Evolutionary conservation across 2,888 invertebrate genomes (phyloP).

Genomic region (Meiosimyza decipiens): DNA sequence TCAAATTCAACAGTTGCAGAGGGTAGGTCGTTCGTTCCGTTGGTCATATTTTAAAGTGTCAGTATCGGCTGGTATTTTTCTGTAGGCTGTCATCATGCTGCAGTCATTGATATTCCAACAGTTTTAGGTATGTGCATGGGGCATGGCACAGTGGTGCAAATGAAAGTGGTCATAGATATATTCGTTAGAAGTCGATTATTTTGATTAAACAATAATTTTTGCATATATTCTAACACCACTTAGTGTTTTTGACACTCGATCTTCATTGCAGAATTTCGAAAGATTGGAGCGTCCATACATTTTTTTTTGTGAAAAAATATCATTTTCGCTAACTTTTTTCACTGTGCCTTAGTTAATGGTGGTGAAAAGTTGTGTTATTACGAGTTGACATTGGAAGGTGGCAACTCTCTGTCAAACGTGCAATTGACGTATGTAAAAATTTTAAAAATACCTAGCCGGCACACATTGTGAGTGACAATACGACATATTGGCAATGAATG

Average conservation of each 20-base stretch:
- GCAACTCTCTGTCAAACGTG: constrained; percentile 49
- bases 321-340: too few relatives aligned
- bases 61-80: constrained; percentile 13
- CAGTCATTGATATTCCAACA: constrained; percentile 59
- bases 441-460: constrained; percentile 26
- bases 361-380: constrained; percentile 10
- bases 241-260: too few relatives aligned
- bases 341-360: too few relatives aligned
- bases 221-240: too few relatives aligned
- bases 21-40: background rate
- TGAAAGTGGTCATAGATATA: too few relatives aligned
- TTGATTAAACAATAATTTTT: background rate
- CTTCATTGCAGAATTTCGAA: too few relatives aligned
- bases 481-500: constrained; percentile 14
- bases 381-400: constrained; percentile 55
- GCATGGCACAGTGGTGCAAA: too few relatives aligned
- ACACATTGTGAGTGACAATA: constrained; percentile 20
- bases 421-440: constrained; percentile 40
- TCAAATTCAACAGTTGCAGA: constrained; percentile 22
- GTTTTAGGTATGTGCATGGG: constrained; percentile 47
- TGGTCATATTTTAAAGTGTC: constrained; percentile 19
- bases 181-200: background rate
- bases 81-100: constrained; percentile 30
- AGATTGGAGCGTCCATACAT: too few relatives aligned
- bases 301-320: too few relatives aligned